Evolutionary conservation across 2,888 invertebrate genomes (phyloP).

Genomic region (Dysmachus trigonus): DNA sequence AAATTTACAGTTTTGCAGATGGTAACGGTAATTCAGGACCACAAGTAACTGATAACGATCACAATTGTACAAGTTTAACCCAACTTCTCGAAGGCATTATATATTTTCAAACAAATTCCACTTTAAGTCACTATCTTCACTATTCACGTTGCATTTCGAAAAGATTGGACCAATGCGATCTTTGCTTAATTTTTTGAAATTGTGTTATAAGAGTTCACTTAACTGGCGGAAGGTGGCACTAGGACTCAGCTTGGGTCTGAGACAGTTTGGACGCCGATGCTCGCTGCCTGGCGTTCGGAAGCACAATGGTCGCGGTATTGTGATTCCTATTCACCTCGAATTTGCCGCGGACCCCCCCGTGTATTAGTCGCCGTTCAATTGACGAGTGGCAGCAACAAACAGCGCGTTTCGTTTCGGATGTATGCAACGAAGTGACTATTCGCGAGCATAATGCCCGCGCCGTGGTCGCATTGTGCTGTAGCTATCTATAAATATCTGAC

Average conservation of each 20-base stretch:
- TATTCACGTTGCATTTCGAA: background rate
- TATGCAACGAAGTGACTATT: background rate
- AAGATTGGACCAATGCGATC: background rate
- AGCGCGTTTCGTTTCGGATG: background rate
- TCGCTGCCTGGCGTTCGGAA: conserved; percentile 39
- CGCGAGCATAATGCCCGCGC: background rate
- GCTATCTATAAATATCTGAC: background rate
- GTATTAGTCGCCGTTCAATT: background rate
- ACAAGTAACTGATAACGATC: background rate
- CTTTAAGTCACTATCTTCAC: background rate
- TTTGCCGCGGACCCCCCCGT: background rate
- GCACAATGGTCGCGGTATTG: conserved; percentile 34
- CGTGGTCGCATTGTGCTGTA: background rate
- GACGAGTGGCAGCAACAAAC: background rate
- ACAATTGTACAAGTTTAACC: background rate
- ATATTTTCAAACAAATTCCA: background rate
- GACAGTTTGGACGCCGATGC: background rate
- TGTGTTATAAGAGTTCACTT: background rate
- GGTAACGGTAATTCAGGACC: background rate
- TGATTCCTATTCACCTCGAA: conserved; percentile 14
- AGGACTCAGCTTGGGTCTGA: background rate
- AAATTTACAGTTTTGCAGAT: background rate
- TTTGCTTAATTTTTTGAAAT: background rate
- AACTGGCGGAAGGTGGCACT: background rate
- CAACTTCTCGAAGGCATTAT: background rate